Base-by-base conservation (phyloP, 2,113 vertebrate genomes). In the Origma solitaria region DNA sequence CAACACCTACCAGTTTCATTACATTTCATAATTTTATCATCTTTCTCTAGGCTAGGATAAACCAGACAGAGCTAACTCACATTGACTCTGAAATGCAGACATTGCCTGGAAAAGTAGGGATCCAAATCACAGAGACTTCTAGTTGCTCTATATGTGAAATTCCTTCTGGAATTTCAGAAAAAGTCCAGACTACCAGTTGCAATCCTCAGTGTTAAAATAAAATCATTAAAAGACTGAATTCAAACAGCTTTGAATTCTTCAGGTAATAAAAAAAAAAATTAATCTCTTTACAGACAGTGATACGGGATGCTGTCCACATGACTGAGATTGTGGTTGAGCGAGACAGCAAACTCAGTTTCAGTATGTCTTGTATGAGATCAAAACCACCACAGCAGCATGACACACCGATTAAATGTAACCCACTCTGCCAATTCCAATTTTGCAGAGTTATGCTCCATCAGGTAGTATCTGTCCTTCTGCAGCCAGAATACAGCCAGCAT, bases 381-480 rank as follows among this genome's bases (percentile, higher is more conserved):
- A 95, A 93, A 83, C 5, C 92, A 88, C 92, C 88, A 90, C 94
- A 86, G 88, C 76, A 71, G 72, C 86, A 15, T n/a, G 82, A 95
- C 15, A 7, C 86, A 56, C 64, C 8, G 9, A 69, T 25, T 16
- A 38, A 90, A 47, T 7, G 33, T 58, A 83, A 70, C 42, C 44
- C 76, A 33, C 76, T 70, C 86, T 81, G 86, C 86, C 94, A 88
- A 62, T 62, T 86, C 79, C 92, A 69, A 94, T 88, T 92, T 22
- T 75, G 68, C 80, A 33, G 35, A 56, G 70, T n/a, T 86, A 21
- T 16, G 60, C 86, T 90, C 82, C 82, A 50, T 44, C 90, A 94
- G 92, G 96, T 78, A 92, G 82, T 6, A 19, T 44, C 71, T 51
- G 80, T 62, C 90, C 95, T 71, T 38, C 92, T 37, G 54, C 76